Percentiles rank a stretch among this genome's conserved stretches.
phyloP scores from a whole-genome alignment of 2,888 invertebrate species.

The Mesodorylaimus sp. region DNA sequence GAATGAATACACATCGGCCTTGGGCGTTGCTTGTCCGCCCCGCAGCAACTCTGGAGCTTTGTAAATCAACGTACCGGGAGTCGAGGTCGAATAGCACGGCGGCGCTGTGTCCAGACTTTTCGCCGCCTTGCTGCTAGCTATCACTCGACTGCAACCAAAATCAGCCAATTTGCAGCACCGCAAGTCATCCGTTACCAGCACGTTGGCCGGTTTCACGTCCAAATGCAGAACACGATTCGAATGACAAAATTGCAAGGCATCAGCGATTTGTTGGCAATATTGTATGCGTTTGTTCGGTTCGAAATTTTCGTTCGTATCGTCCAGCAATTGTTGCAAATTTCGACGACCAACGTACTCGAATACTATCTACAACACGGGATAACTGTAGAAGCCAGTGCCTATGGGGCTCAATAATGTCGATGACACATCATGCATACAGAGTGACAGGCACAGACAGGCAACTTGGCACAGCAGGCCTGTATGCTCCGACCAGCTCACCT shows the following conservation, averaged over 20 bases:
- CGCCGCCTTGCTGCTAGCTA: background rate
- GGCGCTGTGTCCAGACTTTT: background rate
- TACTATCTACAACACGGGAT: slow-evolving; percentile 5
- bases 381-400: background rate
- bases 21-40: background rate
- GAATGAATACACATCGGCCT: slow-evolving; percentile 11
- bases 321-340: slow-evolving; percentile 7
- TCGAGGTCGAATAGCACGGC: background rate
- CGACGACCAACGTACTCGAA: slow-evolving; percentile 11
- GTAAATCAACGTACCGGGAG: slow-evolving; percentile 7
- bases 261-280: slow-evolving; percentile 1
- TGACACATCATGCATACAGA: background rate
- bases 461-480: too few relatives aligned
- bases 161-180: slow-evolving; percentile 9
- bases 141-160: slow-evolving; percentile 8
- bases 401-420: background rate
- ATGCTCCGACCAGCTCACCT: too few relatives aligned
- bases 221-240: slow-evolving; percentile 6
- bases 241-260: slow-evolving; percentile 10
- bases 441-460: background rate
- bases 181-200: slow-evolving; percentile 2
- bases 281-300: background rate
- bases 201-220: slow-evolving; percentile 11
- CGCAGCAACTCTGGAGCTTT: slow-evolving; percentile 9
- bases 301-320: slow-evolving; percentile 1